phyloP scores from a whole-genome alignment of 1,140 invertebrate species.

The Mactra quadrangularis region DNA sequence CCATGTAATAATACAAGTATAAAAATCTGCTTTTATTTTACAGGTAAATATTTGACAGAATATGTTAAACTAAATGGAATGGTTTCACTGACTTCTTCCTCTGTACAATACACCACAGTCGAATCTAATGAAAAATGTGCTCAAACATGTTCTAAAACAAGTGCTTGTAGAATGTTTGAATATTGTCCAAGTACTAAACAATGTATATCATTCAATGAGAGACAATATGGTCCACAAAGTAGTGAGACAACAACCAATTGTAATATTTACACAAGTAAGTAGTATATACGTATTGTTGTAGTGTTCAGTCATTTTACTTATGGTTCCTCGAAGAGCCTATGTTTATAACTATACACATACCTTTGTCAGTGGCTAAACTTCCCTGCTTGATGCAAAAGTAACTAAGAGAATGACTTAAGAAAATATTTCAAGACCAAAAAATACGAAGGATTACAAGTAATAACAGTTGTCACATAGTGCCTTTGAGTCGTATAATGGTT shows the following conservation, averaged over 20 bases:
- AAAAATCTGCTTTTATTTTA: no score
- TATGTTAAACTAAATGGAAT: neutral
- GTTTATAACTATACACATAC: no score
- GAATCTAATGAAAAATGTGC: conserved; percentile 35
- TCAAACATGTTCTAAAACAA: neutral
- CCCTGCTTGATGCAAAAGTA: no score
- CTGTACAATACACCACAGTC: neutral
- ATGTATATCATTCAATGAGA: conserved; percentile 12
- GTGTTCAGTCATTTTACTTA: no score
- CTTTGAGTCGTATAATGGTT: no score
- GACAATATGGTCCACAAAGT: neutral
- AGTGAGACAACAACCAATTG: neutral
- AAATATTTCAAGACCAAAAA: no score
- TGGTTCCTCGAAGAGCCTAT: no score
- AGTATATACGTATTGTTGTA: neutral
- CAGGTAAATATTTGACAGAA: conserved; percentile 19
- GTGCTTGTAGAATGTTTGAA: conserved; percentile 23
- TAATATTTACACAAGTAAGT: conserved; percentile 45
- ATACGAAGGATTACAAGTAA: no score
- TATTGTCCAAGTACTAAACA: conserved; percentile 36
- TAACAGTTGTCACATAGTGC: no score
- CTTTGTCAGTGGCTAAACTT: no score
- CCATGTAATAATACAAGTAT: no score
- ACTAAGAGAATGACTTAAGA: no score
- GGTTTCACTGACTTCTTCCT: neutral